Percentiles rank a stretch among this genome's conserved stretches.
Evolutionary conservation across 2,888 invertebrate species (phyloP).

Genomic region (Drosophila birchii): DNA sequence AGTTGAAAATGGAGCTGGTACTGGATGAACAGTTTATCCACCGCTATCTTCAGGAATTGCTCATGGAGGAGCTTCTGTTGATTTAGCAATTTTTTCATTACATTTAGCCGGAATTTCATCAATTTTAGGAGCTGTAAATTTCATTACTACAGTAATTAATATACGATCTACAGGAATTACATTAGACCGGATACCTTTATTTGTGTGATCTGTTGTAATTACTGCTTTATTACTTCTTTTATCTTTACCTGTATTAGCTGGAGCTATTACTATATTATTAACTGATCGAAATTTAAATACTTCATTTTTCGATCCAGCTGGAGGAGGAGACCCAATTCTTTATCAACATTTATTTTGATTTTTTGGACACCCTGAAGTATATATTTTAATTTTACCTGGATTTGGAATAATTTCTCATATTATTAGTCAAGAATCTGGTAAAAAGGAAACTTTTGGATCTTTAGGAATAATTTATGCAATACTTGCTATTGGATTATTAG

Average conservation of each 20-base stretch:
- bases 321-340: constrained; percentile 92
- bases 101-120: constrained; percentile 91
- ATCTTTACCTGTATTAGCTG: constrained; percentile 91
- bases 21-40: constrained; percentile 92
- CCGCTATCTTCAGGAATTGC: constrained; percentile 88
- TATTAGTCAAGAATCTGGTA: constrained; percentile 88
- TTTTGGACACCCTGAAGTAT: constrained; percentile 94
- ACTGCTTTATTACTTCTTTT: constrained; percentile 88
- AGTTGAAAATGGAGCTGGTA: constrained; percentile 87
- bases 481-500: constrained; percentile 91
- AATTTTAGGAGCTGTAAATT: constrained; percentile 92
- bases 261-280: constrained; percentile 91
- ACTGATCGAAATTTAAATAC: constrained; percentile 93
- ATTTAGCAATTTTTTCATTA: constrained; percentile 91
- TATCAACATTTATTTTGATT: constrained; percentile 95
- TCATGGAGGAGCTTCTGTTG: constrained; percentile 89
- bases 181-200: constrained; percentile 89
- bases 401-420: constrained; percentile 52
- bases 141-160: constrained; percentile 91
- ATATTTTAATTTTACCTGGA: constrained; percentile 86
- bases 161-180: constrained; percentile 87
- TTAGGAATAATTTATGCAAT: constrained; percentile 94
- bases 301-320: constrained; percentile 91
- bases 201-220: constrained; percentile 90
- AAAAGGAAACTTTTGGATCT: constrained; percentile 90